A percentile compares a stretch with the other conserved stretches of the same genome.
phyloP scores from a whole-genome alignment of 2,797 vertebrate species.

The Amazona ochrocephala region DNA sequence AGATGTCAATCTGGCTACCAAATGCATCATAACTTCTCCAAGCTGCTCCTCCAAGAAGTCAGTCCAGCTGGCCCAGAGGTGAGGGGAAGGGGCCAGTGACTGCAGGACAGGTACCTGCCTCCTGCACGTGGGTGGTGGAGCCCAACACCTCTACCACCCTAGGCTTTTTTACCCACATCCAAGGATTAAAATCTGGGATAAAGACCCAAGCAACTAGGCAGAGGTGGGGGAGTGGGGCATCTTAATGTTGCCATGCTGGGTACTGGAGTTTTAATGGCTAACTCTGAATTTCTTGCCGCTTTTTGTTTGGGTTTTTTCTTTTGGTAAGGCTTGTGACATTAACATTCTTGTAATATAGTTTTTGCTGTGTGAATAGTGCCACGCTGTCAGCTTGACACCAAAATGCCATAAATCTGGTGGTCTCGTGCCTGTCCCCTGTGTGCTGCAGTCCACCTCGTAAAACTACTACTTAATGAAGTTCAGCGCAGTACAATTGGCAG shows the following conservation, averaged over 20 bases:
- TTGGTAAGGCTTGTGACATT: rapidly evolving
- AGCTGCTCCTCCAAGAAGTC: neutral
- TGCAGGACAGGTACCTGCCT: neutral
- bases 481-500: slow-evolving; percentile 26
- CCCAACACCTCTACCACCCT: rapidly evolving
- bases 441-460: slow-evolving; percentile 70
- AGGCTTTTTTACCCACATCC: neutral
- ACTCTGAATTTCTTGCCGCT: neutral
- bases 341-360: neutral
- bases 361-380: slow-evolving; percentile 45
- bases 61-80: neutral
- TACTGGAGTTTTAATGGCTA: neutral
- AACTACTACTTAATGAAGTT: slow-evolving; percentile 74
- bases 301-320: neutral
- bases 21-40: neutral
- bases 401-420: slow-evolving; percentile 64
- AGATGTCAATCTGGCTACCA: neutral
- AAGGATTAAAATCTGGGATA: neutral
- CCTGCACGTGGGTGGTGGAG: neutral
- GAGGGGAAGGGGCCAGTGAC: neutral
- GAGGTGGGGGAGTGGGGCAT: no score
- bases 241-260: neutral
- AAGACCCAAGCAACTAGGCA: neutral
- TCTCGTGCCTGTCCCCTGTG: slow-evolving; percentile 53
- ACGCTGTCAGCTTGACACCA: slow-evolving; percentile 38